Evolutionary conservation across 2,888 invertebrate genomes (phyloP).

Genomic region (Troides helena): DNA sequence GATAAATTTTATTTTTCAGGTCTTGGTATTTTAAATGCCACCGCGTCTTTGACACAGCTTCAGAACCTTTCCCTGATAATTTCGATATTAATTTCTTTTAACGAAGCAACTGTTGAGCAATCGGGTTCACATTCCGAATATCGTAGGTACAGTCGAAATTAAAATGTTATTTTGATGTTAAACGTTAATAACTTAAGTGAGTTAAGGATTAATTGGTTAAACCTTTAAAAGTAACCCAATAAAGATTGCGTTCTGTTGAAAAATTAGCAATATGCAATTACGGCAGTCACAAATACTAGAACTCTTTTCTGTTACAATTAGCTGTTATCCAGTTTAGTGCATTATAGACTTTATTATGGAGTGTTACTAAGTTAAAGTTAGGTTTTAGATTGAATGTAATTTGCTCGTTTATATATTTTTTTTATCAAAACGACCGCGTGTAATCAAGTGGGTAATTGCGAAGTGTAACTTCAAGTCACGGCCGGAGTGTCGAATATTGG

Average conservation of each 20-base stretch:
- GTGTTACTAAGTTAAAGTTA: neutral
- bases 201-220: neutral
- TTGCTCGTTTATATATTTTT: slow-evolving; percentile 3
- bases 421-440: slow-evolving; percentile 1
- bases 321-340: neutral
- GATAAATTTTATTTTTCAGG: slow-evolving; percentile 17
- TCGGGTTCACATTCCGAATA: neutral
- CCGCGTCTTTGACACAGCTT: slow-evolving; percentile 16
- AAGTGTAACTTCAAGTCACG: slow-evolving; percentile 40
- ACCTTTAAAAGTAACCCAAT: neutral
- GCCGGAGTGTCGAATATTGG: slow-evolving; percentile 35
- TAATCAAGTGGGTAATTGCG: slow-evolving; percentile 35
- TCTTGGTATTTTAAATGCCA: slow-evolving; percentile 19
- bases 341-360: neutral
- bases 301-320: neutral
- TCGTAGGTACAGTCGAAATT: neutral
- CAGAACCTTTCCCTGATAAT: slow-evolving; percentile 13
- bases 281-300: neutral
- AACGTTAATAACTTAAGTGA: neutral
- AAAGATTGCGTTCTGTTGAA: neutral
- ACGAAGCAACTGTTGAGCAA: neutral
- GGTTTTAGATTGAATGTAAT: neutral
- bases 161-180: neutral
- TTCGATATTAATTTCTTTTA: neutral
- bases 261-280: neutral